Evolutionary conservation across 2,888 invertebrate species (phyloP).

Genomic region (Chaetogeoica ovagalla): DNA sequence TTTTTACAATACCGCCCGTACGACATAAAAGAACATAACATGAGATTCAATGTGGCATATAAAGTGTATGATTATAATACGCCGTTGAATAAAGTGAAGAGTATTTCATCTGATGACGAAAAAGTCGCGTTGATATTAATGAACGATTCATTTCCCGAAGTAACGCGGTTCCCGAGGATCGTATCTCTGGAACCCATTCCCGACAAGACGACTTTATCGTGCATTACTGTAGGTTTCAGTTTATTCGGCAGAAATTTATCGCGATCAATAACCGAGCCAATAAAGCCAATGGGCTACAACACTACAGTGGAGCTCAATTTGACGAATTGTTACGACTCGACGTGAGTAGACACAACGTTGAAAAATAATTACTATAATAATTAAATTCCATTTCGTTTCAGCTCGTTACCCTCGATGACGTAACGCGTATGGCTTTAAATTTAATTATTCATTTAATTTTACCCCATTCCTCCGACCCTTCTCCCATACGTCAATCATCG

Average conservation of each 20-base stretch:
- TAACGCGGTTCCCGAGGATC: not conserved
- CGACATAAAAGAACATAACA: not conserved
- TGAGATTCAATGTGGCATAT: not conserved
- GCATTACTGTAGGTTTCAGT: not conserved
- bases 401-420: too few species aligned
- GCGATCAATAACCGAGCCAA: not conserved
- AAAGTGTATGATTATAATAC: too few species aligned
- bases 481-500: too few species aligned
- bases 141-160: constrained; percentile 18
- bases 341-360: too few species aligned
- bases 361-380: too few species aligned
- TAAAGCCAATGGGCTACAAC: not conserved
- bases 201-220: not conserved
- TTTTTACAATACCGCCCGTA: not conserved
- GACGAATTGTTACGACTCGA: not conserved
- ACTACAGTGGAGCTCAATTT: not conserved
- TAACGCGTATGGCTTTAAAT: too few species aligned
- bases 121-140: not conserved
- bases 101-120: not conserved
- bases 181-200: not conserved
- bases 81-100: too few species aligned
- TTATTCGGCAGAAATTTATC: not conserved
- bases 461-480: not conserved
- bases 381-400: too few species aligned
- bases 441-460: not conserved